A percentile compares a stretch with the other conserved stretches of the same genome.
phyloP scores from a whole-genome alignment of 2,797 vertebrate genomes.

The Hoplostethus atlanticus region DNA sequence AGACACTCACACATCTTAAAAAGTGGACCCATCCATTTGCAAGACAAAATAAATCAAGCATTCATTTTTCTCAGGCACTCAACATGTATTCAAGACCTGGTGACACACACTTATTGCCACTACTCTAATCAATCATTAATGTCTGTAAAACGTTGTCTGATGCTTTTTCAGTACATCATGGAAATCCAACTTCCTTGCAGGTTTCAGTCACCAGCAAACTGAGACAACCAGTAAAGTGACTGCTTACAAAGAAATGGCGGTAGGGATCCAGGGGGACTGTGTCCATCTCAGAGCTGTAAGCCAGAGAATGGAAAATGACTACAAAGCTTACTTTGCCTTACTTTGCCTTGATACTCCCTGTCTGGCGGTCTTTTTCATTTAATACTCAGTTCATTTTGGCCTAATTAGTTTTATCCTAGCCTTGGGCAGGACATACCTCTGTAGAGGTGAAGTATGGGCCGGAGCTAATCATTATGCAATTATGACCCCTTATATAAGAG shows the following conservation, averaged over 20 bases:
- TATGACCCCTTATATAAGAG: conserved; percentile 64
- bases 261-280: conserved; percentile 56
- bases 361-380: conserved; percentile 54
- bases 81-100: conserved; percentile 31
- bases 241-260: conserved; percentile 48
- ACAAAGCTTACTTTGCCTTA: conserved; percentile 44
- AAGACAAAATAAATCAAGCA: neutral
- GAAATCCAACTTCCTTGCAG: conserved; percentile 20
- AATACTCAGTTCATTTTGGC: conserved; percentile 63
- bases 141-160: conserved; percentile 25
- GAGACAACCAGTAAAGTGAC: conserved; percentile 25
- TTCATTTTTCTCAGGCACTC: conserved; percentile 4
- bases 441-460: conserved; percentile 58
- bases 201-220: conserved; percentile 22
- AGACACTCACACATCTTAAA: conserved; percentile 9
- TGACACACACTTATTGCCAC: conserved; percentile 5
- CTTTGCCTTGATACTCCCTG: conserved; percentile 46
- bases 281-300: conserved; percentile 64
- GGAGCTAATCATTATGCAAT: conserved; percentile 50
- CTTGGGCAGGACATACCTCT: conserved; percentile 57
- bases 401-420: conserved; percentile 69
- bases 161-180: conserved; percentile 10
- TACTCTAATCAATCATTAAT: conserved; percentile 46
- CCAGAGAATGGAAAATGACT: conserved; percentile 50
- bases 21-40: conserved; percentile 3